phyloP scores from a whole-genome alignment of 64 coral and sea anemone species.

The Montipora cactus region DNA sequence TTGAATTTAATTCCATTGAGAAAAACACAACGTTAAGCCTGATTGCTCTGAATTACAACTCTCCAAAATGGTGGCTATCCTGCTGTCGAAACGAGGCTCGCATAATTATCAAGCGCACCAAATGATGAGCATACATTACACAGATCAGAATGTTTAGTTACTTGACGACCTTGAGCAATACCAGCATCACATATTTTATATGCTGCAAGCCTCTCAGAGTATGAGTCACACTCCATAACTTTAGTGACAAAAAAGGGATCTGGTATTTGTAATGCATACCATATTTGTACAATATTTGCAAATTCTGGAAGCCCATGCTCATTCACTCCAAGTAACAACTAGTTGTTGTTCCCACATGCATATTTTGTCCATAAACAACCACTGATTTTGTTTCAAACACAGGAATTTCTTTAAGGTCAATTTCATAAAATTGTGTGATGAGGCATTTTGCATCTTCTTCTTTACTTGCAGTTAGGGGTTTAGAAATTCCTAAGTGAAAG shows the following conservation, averaged over 20 bases:
- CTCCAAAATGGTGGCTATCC: too few relatives aligned
- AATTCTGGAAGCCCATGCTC: slow-evolving; percentile 16
- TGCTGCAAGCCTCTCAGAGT: background rate
- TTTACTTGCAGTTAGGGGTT: background rate
- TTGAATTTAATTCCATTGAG: too few relatives aligned
- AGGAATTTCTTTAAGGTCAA: background rate
- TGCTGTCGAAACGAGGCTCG: too few relatives aligned
- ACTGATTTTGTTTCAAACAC: slow-evolving; percentile 15
- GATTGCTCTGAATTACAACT: too few relatives aligned
- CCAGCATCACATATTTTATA: background rate
- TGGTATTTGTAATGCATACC: slow-evolving; percentile 9
- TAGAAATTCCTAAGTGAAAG: background rate
- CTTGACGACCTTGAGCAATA: background rate
- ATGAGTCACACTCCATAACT: background rate
- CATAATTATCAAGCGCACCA: too few relatives aligned
- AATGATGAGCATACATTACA: background rate
- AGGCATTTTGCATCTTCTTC: too few relatives aligned
- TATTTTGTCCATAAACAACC: slow-evolving; percentile 20
- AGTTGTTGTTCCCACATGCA: background rate
- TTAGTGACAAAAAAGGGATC: slow-evolving; percentile 10
- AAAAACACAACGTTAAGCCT: too few relatives aligned
- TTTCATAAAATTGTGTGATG: slow-evolving; percentile 4
- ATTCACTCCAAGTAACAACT: slow-evolving; percentile 11
- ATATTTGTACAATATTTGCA: slow-evolving; percentile 1
- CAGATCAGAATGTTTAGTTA: background rate